Evolutionary conservation across 2,113 vertebrate genomes (phyloP), one percentile per base, ranked within the genome.

Genomic region (Oryctolagus cuniculus): DNA sequence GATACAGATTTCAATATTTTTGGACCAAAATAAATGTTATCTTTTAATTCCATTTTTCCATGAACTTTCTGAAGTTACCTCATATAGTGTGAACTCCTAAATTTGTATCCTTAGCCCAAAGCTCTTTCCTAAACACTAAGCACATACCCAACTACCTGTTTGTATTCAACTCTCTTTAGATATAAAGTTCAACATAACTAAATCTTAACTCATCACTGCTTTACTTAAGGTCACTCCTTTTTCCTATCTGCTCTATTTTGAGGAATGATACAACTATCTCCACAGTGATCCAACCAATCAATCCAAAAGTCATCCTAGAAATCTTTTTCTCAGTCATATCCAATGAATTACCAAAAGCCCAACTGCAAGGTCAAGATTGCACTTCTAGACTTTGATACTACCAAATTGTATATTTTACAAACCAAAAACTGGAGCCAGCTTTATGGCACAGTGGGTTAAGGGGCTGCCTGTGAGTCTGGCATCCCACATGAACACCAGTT

Each of bases 261-360:
- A 94, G 64, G 13, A 83, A n/a, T 83, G 38, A 89, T 27, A 69
- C 16, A 89, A 82, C 49, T 51, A 58, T 61, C 34, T 81, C 63
- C 29, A 91, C n/a, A 86, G 25, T 86, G 74, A 89, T n/a, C 34
- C 36, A 96, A 80, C n/a, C 13, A 67, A 90, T 67, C 80, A 94
- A 61, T 38, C 49, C 72, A 84, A 38, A 31, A 79, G 69, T 22
- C n/a, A 64, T 61, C 29, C 29, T 74, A 81, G 13, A 79, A 13
- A 86, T 9, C 55, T 82, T 78, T 77, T 92, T 34, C 78, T 89
- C 16, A 70, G 3, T 90, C 29, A 69, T 74, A 36, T 5, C 78
- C 58, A 90, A 63, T 90, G 70, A 73, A 89, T 70, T 66, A 66
- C 12, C 55, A 92, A 92, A 58, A 58, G 55, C 55, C 55, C 55